These are phyloP conservation scores for Muntiacus muntjak DNA, from an alignment of 2,113 vertebrate species.

Conservation along the genomic window DNA sequence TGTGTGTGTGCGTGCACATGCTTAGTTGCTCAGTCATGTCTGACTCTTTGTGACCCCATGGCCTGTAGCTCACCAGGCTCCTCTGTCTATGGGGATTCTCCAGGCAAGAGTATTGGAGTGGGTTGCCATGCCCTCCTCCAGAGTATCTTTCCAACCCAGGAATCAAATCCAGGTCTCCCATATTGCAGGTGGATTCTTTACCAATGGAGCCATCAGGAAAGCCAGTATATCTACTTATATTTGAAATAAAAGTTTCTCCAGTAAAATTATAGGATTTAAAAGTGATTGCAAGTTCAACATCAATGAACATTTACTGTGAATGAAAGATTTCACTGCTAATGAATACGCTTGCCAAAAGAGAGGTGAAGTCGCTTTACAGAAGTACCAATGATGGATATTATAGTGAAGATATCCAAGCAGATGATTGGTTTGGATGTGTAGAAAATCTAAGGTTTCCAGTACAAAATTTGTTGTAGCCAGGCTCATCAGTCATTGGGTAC, in stretches of 20 bases:
- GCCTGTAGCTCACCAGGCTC: background rate
- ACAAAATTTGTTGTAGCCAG: background rate
- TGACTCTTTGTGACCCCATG: background rate
- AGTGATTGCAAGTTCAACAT: background rate
- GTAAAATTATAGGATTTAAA: background rate
- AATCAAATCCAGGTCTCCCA: background rate
- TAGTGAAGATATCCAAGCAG: background rate
- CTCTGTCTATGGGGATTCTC: background rate
- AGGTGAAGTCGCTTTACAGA: background rate
- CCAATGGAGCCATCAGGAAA: background rate
- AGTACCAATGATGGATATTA: too few relatives aligned
- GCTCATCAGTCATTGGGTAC: background rate
- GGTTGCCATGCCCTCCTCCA: background rate
- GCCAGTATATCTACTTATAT: background rate
- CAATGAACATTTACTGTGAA: background rate
- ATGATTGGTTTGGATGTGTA: background rate
- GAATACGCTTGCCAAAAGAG: background rate
- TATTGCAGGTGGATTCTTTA: background rate
- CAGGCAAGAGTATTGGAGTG: background rate
- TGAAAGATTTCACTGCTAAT: background rate
- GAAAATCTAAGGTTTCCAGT: background rate
- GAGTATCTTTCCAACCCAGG: background rate
- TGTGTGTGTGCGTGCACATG: accelerated
- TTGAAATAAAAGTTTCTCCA: background rate
- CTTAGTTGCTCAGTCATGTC: background rate